These are phyloP conservation scores for Dione juno DNA, from an alignment of 2,888 invertebrate species.

Conservation along the genomic window DNA sequence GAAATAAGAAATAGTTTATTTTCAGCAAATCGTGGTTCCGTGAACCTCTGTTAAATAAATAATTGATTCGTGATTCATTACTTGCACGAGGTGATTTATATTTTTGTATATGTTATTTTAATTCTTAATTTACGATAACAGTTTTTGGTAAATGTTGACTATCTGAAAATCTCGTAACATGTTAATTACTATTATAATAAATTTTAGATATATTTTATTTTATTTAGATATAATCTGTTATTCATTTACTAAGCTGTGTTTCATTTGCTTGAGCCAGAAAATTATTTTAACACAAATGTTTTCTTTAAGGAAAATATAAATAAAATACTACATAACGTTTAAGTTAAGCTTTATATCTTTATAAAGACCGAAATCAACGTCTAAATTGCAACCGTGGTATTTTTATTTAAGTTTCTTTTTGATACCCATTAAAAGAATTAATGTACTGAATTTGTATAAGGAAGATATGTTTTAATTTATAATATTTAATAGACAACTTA, in stretches of 20 bases:
- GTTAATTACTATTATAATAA: neutral
- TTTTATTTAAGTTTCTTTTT: neutral
- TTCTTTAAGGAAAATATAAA: no score
- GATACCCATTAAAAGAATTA: no score
- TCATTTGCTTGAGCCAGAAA: no score
- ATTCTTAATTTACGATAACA: slow-evolving; percentile 34
- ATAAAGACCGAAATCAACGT: neutral
- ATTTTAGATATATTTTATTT: no score
- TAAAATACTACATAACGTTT: no score
- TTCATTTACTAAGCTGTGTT: no score
- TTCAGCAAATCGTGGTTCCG: slow-evolving; percentile 61
- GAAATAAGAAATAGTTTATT: slow-evolving; percentile 65
- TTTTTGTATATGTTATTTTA: slow-evolving; percentile 40
- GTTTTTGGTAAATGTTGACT: slow-evolving; percentile 29
- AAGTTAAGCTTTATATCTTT: no score
- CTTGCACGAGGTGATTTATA: slow-evolving; percentile 46
- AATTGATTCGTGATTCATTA: slow-evolving; percentile 53
- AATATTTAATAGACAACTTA: neutral
- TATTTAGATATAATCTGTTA: no score
- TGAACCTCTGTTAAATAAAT: slow-evolving; percentile 64
- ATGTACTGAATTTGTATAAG: neutral
- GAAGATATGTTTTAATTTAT: neutral
- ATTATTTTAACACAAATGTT: no score
- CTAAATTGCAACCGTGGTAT: neutral
- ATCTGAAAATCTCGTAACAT: neutral